A percentile compares a stretch with the other conserved stretches of the same genome.
Evolutionary conservation across 2,888 invertebrate species (phyloP).

Genomic region (Miltochrista miniata): DNA sequence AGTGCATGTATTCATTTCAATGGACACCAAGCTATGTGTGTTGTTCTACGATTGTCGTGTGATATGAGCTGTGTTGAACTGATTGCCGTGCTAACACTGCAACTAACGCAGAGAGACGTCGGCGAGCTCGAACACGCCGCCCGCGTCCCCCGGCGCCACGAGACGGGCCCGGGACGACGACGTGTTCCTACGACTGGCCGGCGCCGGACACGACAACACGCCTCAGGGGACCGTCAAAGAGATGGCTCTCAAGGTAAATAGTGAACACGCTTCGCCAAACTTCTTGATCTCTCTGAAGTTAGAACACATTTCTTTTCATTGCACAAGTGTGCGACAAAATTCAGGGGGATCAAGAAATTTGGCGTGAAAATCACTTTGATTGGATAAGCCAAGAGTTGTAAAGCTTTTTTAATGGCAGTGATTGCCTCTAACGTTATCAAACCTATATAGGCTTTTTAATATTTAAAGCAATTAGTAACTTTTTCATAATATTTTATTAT

Average conservation of each 20-base stretch:
- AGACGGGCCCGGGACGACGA: slow-evolving; percentile 87
- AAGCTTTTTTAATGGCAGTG: too few relatives aligned
- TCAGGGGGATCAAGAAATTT: too few relatives aligned
- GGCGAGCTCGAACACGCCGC: slow-evolving; percentile 75
- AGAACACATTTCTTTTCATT: too few relatives aligned
- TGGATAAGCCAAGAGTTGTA: too few relatives aligned
- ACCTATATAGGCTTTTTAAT: too few relatives aligned
- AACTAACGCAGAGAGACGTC: slow-evolving; percentile 54
- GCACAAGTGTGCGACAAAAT: too few relatives aligned
- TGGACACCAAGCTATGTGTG: slow-evolving; percentile 1
- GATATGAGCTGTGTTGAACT: neutral
- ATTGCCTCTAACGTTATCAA: too few relatives aligned
- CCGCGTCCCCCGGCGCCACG: slow-evolving; percentile 81
- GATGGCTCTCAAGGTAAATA: slow-evolving; percentile 81
- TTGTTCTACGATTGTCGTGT: slow-evolving; percentile 3
- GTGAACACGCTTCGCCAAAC: too few relatives aligned
- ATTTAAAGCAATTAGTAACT: too few relatives aligned
- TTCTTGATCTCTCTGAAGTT: too few relatives aligned
- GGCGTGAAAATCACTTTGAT: too few relatives aligned
- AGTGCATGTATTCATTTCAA: neutral
- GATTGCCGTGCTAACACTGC: slow-evolving; percentile 38
- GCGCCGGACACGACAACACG: slow-evolving; percentile 74
- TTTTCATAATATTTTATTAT: too few relatives aligned
- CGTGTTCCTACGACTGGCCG: slow-evolving; percentile 90
- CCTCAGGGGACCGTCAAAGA: slow-evolving; percentile 78